Evolutionary conservation across 2,797 vertebrate genomes (phyloP).

Genomic region (Oreonectes daqikongensis): DNA sequence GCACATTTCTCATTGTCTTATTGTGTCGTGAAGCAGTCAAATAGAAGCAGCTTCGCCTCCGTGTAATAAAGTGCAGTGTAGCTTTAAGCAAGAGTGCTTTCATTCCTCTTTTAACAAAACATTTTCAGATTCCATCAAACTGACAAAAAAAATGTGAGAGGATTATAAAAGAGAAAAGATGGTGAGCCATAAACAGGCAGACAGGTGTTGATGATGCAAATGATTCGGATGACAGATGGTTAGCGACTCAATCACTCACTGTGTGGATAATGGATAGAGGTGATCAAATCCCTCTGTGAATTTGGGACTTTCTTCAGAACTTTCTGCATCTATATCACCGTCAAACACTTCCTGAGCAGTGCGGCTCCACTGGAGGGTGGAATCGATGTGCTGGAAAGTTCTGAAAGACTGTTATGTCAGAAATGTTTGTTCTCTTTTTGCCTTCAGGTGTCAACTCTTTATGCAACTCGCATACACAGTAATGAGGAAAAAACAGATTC

Average conservation of each 20-base stretch:
- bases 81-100: conserved; percentile 71
- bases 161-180: conserved; percentile 74
- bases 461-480: conserved; percentile 43
- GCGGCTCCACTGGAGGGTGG: conserved; percentile 42
- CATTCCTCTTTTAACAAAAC: conserved; percentile 81
- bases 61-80: conserved; percentile 31
- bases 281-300: conserved; percentile 89
- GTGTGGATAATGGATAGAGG: conserved; percentile 88
- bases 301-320: conserved; percentile 87
- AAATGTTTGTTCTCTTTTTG: conserved; percentile 29
- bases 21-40: conserved; percentile 31
- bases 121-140: conserved; percentile 83
- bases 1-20: conserved; percentile 42
- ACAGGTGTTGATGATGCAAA: conserved; percentile 93
- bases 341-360: conserved; percentile 56
- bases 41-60: conserved; percentile 29
- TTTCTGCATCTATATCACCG: conserved; percentile 67
- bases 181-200: conserved; percentile 83
- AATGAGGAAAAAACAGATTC: conserved; percentile 29
- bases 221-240: conserved; percentile 93
- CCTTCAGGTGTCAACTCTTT: conserved; percentile 43
- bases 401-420: conserved; percentile 28
- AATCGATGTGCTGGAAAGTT: conserved; percentile 43
- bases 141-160: conserved; percentile 73
- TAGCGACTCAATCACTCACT: conserved; percentile 83